Percentiles rank a stretch among this genome's conserved stretches.
Conservation (phyloP, 2,113 vertebrate genomes). For the western clawed frog (Xenopus tropicalis) region UCB_Xtro_10.0 CM004446.2:86581001-86581500, state of each 20-base stretch:
- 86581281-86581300: not conserved
- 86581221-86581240: not conserved
- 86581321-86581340: not conserved
- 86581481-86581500: too few species aligned
- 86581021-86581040: slow-evolving; percentile 25
- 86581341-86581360: not conserved
- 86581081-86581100: slow-evolving; percentile 4
- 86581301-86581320: not conserved
- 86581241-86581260: not conserved
- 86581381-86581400: too few species aligned
- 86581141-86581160: not conserved
- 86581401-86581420: too few species aligned
- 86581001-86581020: slow-evolving; percentile 9
- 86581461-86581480: too few species aligned
- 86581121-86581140: not conserved
- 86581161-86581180: not conserved
- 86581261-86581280: not conserved
- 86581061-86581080: not conserved
- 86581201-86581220: not conserved
- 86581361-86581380: not conserved
- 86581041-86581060: slow-evolving; percentile 5
- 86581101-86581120: not conserved
- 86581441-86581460: too few species aligned
- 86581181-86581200: not conserved
- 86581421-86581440: too few species aligned